Percentiles rank a stretch among this genome's conserved stretches.
Evolutionary conservation across 2,113 vertebrate genomes (phyloP).

Genomic region (Zeus faber): DNA sequence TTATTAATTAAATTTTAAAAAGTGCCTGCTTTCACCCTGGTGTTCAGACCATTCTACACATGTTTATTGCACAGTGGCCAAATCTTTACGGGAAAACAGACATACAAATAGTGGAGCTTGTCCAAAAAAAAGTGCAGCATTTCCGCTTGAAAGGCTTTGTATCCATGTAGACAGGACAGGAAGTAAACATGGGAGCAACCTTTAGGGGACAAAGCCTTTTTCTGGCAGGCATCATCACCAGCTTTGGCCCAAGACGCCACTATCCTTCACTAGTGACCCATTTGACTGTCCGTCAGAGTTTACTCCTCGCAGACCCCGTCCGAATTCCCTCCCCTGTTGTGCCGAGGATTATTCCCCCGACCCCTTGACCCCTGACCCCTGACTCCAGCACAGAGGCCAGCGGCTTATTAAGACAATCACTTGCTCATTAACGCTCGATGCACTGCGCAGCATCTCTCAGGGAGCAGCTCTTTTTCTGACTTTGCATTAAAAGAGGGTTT

Average conservation of each 20-base stretch:
- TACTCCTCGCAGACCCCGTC: constrained; percentile 8
- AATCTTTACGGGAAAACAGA: too few relatives aligned
- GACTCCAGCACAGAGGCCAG: constrained; percentile 53
- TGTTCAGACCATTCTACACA: too few relatives aligned
- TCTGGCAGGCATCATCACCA: too few relatives aligned
- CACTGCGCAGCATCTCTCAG: constrained; percentile 72
- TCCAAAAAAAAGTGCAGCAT: too few relatives aligned
- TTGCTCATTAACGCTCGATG: constrained; percentile 64
- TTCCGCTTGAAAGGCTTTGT: too few relatives aligned
- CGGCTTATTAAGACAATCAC: constrained; percentile 70
- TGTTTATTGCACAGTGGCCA: constrained; percentile 44
- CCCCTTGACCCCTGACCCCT: constrained; percentile 19
- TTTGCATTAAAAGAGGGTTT: constrained; percentile 76
- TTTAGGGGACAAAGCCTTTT: background rate
- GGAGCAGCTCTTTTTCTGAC: constrained; percentile 72
- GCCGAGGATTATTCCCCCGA: constrained; percentile 16
- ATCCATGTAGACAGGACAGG: constrained; percentile 6
- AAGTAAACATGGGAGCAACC: background rate
- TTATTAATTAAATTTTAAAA: too few relatives aligned
- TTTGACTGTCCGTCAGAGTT: constrained; percentile 7
- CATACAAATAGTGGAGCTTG: too few relatives aligned
- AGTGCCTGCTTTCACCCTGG: too few relatives aligned
- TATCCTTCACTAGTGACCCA: too few relatives aligned
- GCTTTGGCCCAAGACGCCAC: too few relatives aligned
- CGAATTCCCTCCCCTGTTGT: constrained; percentile 6